These are phyloP conservation scores for Girardinichthys multiradiatus DNA, from an alignment of 2,113 vertebrate species.

Conservation along the genomic window DNA sequence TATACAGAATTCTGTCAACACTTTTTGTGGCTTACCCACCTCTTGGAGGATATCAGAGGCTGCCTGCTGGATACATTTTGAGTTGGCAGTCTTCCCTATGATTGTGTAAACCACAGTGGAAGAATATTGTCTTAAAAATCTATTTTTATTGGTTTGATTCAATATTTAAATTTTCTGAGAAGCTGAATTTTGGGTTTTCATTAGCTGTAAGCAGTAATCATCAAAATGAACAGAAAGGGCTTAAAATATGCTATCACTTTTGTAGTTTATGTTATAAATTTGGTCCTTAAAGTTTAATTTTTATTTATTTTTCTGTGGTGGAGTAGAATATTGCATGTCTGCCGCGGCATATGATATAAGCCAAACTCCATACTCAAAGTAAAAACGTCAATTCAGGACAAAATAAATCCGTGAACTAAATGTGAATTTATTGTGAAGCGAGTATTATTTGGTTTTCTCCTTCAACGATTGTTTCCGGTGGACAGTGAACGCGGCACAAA, in stretches of 20 bases:
- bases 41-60: too few relatives aligned
- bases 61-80: too few relatives aligned
- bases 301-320: background rate
- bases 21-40: too few relatives aligned
- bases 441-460: background rate
- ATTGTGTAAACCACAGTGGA: too few relatives aligned
- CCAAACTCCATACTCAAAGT: background rate
- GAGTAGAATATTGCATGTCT: background rate
- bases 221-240: background rate
- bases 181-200: background rate
- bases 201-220: background rate
- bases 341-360: too few relatives aligned
- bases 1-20: too few relatives aligned
- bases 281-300: background rate
- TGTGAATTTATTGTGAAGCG: background rate
- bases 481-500: conserved; percentile 26
- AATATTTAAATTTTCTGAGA: too few relatives aligned
- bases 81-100: too few relatives aligned
- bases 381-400: background rate
- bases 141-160: too few relatives aligned
- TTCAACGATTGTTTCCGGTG: background rate
- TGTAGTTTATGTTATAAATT: background rate
- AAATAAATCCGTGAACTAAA: background rate
- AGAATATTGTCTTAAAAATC: too few relatives aligned
- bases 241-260: background rate